Conservation (phyloP, 1,140 invertebrate species). For the Sinella curviseta region DNA sequence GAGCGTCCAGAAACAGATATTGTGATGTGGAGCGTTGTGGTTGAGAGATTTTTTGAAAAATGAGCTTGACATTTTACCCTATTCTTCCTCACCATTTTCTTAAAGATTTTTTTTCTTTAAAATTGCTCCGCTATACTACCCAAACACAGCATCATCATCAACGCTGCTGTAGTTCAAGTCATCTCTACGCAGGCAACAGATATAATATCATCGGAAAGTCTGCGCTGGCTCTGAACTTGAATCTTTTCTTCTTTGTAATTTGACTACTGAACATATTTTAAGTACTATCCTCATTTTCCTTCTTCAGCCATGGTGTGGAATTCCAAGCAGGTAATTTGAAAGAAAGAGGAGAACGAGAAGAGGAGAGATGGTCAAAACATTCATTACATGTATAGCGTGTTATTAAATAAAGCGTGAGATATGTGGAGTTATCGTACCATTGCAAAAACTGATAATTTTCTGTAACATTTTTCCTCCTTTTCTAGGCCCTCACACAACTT, state of each 20-base stretch:
- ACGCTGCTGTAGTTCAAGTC: too few relatives aligned
- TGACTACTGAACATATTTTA: background rate
- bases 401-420: background rate
- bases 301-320: background rate
- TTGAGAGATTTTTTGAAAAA: constrained; percentile 24
- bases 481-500: too few relatives aligned
- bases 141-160: background rate
- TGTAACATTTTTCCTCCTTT: too few relatives aligned
- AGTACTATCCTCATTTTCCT: background rate
- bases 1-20: background rate
- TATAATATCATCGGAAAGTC: background rate
- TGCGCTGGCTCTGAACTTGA: background rate
- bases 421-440: too few relatives aligned
- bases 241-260: background rate
- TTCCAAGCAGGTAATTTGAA: background rate
- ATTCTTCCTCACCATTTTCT: background rate
- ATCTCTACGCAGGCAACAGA: background rate
- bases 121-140: background rate
- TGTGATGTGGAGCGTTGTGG: background rate
- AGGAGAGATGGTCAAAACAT: too few relatives aligned
- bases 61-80: constrained; percentile 7
- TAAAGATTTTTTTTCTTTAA: too few relatives aligned
- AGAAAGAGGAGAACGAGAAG: background rate
- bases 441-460: too few relatives aligned
- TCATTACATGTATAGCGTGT: too few relatives aligned